Conservation (phyloP, 2,888 invertebrate species). For the Incurvaria masculella region DNA sequence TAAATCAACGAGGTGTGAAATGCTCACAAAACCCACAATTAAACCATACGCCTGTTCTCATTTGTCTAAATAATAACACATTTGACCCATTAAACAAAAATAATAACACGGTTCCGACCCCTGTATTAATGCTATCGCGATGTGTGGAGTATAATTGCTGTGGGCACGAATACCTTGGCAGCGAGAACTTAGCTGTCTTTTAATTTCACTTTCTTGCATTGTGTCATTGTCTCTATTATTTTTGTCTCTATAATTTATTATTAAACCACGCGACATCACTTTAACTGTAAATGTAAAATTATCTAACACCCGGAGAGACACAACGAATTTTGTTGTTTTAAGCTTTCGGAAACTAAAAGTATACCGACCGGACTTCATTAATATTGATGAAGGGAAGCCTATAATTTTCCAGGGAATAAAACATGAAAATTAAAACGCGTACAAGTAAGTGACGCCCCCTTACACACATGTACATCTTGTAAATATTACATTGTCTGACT, state of each 20-base stretch:
- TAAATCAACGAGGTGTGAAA: slow-evolving; percentile 32
- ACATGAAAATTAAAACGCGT: slow-evolving; percentile 53
- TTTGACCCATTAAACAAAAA: too few relatives aligned
- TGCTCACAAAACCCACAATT: slow-evolving; percentile 33
- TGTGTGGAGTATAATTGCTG: not conserved
- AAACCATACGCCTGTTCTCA: slow-evolving; percentile 8
- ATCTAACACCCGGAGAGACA: too few relatives aligned
- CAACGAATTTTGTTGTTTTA: too few relatives aligned
- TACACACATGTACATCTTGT: not conserved
- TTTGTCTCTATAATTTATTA: too few relatives aligned
- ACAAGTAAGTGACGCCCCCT: slow-evolving; percentile 46
- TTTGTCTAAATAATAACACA: not conserved
- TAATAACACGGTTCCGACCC: too few relatives aligned
- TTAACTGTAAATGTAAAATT: too few relatives aligned
- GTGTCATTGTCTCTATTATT: too few relatives aligned
- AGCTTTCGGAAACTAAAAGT: too few relatives aligned
- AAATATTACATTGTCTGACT: not conserved
- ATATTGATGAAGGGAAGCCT: slow-evolving; percentile 50
- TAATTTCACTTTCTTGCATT: too few relatives aligned
- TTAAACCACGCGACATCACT: too few relatives aligned
- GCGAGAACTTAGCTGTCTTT: too few relatives aligned
- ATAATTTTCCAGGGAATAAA: slow-evolving; percentile 45
- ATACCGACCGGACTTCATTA: slow-evolving; percentile 39
- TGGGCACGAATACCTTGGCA: not conserved
- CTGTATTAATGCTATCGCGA: not conserved